Conservation (phyloP, 2,113 vertebrate species). For the Stercorarius parasiticus region DNA sequence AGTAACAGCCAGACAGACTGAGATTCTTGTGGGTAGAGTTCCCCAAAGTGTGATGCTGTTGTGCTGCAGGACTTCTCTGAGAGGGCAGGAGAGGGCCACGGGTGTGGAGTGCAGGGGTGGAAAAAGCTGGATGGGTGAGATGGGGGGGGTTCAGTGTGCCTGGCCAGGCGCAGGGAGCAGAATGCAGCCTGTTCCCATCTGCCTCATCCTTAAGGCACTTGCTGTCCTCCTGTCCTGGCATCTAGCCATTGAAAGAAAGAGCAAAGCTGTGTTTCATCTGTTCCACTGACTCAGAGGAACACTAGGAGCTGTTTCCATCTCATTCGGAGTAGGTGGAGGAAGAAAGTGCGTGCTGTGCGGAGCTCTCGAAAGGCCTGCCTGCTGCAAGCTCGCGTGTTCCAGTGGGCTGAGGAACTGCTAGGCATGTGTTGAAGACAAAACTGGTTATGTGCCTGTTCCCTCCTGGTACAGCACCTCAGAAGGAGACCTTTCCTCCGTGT, state of each 20-base stretch:
- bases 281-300: slow-evolving; percentile 37
- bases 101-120: background rate
- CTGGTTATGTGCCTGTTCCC: background rate
- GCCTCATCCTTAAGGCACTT: background rate
- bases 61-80: background rate
- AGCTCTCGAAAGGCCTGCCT: slow-evolving; percentile 20
- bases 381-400: slow-evolving; percentile 21
- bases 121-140: background rate
- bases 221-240: slow-evolving; percentile 50
- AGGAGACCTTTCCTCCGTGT: slow-evolving; percentile 10
- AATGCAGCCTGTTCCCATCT: background rate
- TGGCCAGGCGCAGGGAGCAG: background rate
- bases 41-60: background rate
- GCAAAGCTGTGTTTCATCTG: slow-evolving; percentile 56
- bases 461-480: slow-evolving; percentile 2
- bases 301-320: slow-evolving; percentile 39
- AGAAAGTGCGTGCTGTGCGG: slow-evolving; percentile 16
- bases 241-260: slow-evolving; percentile 37
- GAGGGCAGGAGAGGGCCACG: no score
- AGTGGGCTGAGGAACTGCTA: slow-evolving; percentile 21
- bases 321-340: slow-evolving; percentile 41
- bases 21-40: background rate
- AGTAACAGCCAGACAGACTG: background rate
- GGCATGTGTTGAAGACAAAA: background rate
- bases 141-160: background rate